phyloP scores from a whole-genome alignment of 2,888 invertebrate genomes.

The Drosophila trichaetosa region DNA sequence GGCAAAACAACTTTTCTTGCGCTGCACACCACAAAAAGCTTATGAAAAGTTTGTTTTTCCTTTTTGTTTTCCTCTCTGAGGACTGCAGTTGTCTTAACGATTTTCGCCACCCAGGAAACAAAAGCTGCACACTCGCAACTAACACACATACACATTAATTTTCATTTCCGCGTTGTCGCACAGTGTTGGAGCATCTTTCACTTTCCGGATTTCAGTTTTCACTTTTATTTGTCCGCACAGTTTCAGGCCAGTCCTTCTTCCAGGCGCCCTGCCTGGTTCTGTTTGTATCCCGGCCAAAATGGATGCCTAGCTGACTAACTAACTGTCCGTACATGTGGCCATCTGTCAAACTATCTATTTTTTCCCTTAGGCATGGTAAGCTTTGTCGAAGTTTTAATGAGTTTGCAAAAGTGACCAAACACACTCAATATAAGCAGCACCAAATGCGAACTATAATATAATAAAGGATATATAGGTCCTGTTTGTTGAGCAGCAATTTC shows the following conservation, averaged over 20 bases:
- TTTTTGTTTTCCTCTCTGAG: not conserved
- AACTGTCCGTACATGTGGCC: constrained; percentile 29
- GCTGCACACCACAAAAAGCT: constrained; percentile 49
- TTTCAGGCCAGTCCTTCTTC: constrained; percentile 1
- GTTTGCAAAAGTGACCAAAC: constrained; percentile 38
- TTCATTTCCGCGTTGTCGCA: constrained; percentile 55
- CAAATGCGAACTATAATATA: not conserved
- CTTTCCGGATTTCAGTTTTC: constrained; percentile 47
- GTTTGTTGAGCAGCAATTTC: constrained; percentile 13
- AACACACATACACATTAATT: constrained; percentile 65
- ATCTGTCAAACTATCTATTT: constrained; percentile 11
- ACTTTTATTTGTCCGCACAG: constrained; percentile 17
- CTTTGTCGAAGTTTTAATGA: constrained; percentile 63
- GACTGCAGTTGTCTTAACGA: constrained; percentile 62
- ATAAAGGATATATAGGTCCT: constrained; percentile 2
- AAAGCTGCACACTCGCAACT: constrained; percentile 47
- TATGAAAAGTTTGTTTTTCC: constrained; percentile 24
- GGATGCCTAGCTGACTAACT: constrained; percentile 1
- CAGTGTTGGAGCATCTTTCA: constrained; percentile 36
- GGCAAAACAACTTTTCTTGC: constrained; percentile 37
- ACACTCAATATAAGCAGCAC: constrained; percentile 13
- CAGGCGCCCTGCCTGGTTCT: not conserved
- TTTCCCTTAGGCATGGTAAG: not conserved
- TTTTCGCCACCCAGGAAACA: constrained; percentile 60
- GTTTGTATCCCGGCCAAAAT: constrained; percentile 2